These are phyloP conservation scores for Podarcis muralis DNA, from an alignment of 2,113 vertebrate species.

Conservation along the genomic window DNA sequence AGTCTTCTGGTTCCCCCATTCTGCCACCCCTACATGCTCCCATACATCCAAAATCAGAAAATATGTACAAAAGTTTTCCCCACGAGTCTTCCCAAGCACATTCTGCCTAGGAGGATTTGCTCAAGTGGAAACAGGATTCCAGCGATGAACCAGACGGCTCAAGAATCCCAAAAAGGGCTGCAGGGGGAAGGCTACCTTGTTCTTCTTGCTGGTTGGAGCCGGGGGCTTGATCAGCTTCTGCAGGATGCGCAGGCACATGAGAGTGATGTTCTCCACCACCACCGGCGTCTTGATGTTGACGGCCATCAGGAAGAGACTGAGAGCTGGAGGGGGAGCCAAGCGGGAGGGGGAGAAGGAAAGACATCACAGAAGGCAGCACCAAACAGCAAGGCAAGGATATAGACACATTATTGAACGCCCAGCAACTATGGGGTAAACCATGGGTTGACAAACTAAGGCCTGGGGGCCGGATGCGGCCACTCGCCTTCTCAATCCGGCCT, in stretches of 20 bases:
- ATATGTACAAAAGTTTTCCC: neutral
- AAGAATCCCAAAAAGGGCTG: neutral
- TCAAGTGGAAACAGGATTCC: too few relatives aligned
- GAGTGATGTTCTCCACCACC: constrained; percentile 98
- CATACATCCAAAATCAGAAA: neutral
- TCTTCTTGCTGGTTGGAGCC: constrained; percentile 98
- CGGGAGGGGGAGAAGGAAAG: rapidly evolving
- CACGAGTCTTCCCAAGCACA: neutral
- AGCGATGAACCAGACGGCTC: neutral
- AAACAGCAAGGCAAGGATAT: rapidly evolving
- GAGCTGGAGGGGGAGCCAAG: constrained; percentile 74
- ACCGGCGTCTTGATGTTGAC: constrained; percentile 98
- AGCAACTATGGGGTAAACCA: too few relatives aligned
- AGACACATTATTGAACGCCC: too few relatives aligned
- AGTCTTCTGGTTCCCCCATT: too few relatives aligned
- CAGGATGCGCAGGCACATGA: constrained; percentile 97
- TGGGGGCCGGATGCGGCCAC: too few relatives aligned
- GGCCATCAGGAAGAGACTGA: constrained; percentile 97
- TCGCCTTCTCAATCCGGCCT: too few relatives aligned
- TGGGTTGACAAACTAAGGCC: too few relatives aligned
- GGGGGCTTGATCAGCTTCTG: constrained; percentile 98
- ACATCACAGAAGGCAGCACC: rapidly evolving
- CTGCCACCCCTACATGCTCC: too few relatives aligned
- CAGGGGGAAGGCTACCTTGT: constrained; percentile 83
- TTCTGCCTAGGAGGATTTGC: neutral